Evolutionary conservation across 2,797 vertebrate species (phyloP).

Genomic region (Tenualosa ilisha): DNA sequence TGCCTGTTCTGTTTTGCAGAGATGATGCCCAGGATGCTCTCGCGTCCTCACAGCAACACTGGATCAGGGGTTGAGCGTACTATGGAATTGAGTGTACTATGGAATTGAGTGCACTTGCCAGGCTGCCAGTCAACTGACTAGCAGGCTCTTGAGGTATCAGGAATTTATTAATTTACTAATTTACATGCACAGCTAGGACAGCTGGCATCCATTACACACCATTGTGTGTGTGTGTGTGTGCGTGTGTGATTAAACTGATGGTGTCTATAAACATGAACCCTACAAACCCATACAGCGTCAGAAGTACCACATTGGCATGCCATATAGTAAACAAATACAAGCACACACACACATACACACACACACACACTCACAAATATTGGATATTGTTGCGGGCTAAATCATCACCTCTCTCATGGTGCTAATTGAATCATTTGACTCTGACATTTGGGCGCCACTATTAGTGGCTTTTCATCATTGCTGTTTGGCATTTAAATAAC

Average conservation of each 20-base stretch:
- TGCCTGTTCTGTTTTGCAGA: too few species aligned
- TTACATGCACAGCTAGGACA: too few species aligned
- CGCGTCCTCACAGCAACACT: too few species aligned
- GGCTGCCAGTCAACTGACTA: too few species aligned
- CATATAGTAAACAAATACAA: not conserved
- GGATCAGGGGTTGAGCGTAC: too few species aligned
- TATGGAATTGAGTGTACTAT: too few species aligned
- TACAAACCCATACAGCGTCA: not conserved
- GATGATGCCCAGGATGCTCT: too few species aligned
- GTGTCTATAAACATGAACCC: not conserved
- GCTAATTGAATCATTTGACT: constrained; percentile 77
- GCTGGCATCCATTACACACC: not conserved
- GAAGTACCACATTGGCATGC: too few species aligned
- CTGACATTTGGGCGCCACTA: constrained; percentile 73
- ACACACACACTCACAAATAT: constrained; percentile 26
- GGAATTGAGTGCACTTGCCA: too few species aligned
- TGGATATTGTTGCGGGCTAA: constrained; percentile 24
- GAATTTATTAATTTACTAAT: too few species aligned
- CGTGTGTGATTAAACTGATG: not conserved
- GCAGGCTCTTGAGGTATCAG: too few species aligned
- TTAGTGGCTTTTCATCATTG: constrained; percentile 67
- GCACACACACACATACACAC: constrained; percentile 28
- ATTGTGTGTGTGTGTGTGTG: not conserved
- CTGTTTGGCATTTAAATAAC: constrained; percentile 72
- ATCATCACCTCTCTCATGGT: constrained; percentile 59